Evolutionary conservation across 1,140 invertebrate species (phyloP).

Genomic region (Aphidius gifuensis): DNA sequence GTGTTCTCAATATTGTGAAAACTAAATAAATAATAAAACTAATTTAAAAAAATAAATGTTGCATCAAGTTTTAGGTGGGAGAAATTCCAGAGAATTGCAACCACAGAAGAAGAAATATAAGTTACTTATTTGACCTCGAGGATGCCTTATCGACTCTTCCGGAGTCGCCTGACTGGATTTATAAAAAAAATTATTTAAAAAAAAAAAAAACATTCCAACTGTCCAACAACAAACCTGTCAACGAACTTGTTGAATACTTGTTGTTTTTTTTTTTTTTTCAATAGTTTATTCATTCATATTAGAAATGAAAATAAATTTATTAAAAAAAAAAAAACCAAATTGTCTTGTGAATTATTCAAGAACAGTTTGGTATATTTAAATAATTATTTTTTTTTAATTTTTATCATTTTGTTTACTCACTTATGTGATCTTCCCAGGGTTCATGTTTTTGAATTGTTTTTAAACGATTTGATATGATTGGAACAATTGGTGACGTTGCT

Average conservation of each 20-base stretch:
- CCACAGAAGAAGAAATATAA: constrained; percentile 13
- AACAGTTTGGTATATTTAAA: too few relatives aligned
- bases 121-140: constrained; percentile 5
- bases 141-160: constrained; percentile 12
- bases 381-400: neutral
- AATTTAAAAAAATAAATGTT: too few relatives aligned
- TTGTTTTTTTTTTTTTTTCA: neutral
- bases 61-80: neutral
- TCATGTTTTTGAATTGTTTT: constrained; percentile 38
- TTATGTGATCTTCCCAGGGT: constrained; percentile 39
- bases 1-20: too few relatives aligned
- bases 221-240: too few relatives aligned
- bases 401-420: constrained; percentile 33
- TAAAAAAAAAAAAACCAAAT: neutral
- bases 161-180: constrained; percentile 9
- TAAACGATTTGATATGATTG: constrained; percentile 34
- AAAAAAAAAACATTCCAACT: neutral
- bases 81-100: constrained; percentile 2
- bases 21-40: too few relatives aligned
- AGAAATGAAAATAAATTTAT: neutral
- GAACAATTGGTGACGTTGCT: constrained; percentile 29
- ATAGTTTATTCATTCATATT: neutral
- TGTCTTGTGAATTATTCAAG: too few relatives aligned
- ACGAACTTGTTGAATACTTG: neutral
- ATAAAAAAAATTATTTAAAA: neutral